A percentile compares a stretch with the other conserved stretches of the same genome.
Conservation (phyloP, 2,113 vertebrate species). For the Callipepla squamata region DNA sequence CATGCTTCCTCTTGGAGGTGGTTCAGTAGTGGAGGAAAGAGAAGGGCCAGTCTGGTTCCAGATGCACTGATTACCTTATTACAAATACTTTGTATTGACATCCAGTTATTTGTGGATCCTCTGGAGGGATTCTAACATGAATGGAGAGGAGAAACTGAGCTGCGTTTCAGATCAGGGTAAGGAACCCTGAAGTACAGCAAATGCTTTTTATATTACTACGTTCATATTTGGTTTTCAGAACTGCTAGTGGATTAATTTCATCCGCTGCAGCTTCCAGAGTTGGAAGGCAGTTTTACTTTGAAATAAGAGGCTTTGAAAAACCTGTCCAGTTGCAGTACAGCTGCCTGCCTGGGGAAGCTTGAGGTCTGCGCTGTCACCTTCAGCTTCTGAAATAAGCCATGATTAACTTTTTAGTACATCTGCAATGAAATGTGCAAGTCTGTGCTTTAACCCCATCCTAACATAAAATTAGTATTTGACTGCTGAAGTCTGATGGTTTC, state of each 20-base stretch:
- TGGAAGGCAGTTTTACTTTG: not conserved
- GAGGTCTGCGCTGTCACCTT: not conserved
- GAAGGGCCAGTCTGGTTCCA: not conserved
- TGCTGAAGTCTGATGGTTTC: not conserved
- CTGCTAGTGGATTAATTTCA: not conserved
- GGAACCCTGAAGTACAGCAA: not conserved
- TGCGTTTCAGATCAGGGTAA: rapidly evolving
- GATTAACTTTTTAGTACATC: not conserved
- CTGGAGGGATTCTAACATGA: not conserved
- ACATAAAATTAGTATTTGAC: not conserved
- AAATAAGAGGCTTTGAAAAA: not conserved
- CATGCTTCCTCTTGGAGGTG: rapidly evolving
- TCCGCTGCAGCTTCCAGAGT: not conserved
- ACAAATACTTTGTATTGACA: not conserved
- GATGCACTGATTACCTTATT: rapidly evolving
- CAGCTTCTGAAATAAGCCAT: not conserved
- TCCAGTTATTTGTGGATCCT: not conserved
- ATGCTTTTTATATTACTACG: not conserved
- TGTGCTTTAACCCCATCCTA: not conserved
- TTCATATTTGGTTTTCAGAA: not conserved
- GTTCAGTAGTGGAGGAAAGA: not conserved
- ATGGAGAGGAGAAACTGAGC: not conserved
- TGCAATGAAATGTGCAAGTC: not conserved
- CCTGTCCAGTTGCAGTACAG: not conserved
- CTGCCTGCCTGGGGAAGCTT: not conserved